Evolutionary conservation across 2,888 invertebrate species (phyloP), one percentile per base, ranked within the genome.

Genomic region (Aromia moschata): DNA sequence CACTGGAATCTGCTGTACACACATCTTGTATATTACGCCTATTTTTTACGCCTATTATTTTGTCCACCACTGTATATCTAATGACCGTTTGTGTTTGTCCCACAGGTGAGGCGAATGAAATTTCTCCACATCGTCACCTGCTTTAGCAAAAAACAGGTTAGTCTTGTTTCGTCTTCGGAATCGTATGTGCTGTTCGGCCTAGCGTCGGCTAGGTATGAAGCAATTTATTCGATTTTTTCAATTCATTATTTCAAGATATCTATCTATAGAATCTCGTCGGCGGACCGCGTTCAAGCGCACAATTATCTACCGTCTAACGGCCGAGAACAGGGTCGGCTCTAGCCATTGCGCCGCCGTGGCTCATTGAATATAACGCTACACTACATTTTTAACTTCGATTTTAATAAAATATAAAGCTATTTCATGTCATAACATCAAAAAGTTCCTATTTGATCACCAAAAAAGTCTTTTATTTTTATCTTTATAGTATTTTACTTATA

Each of bases 191-290:
- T 9, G 16, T 37, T 37, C 16, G 7, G 37, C 15, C 16, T 10
- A 14, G 37, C 36, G 15, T 25, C 25, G 25, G 25, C 25, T 25
- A 25, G 14, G 38, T 38, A 38, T 15, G 38, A 38, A 38, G 38
- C 40, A n/a, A 40, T 40, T 17, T 17, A 17, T 40, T 16, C 18
- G 40, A 40, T 40, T 40, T 40, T 40, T 40, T 17, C 3, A 40
- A 40, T 40, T 40, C 40, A 17, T 18, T 15, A 45, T 18, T 0
- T 9, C 11, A 1, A 20, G 30, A 15, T 45, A 10, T 30, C 5
- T 44, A 25, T 45, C 44, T 45, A 45, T 30, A 31, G 15, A 25
- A 45, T 45, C 44, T 45, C 14, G 31, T 30, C 15, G 14, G 44
- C 9, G 14, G 44, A 2, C 25, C 11, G 30, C 30, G 36, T 33